phyloP scores from a whole-genome alignment of 2,113 vertebrate species.

The Tetraodon nigroviridis region DNA sequence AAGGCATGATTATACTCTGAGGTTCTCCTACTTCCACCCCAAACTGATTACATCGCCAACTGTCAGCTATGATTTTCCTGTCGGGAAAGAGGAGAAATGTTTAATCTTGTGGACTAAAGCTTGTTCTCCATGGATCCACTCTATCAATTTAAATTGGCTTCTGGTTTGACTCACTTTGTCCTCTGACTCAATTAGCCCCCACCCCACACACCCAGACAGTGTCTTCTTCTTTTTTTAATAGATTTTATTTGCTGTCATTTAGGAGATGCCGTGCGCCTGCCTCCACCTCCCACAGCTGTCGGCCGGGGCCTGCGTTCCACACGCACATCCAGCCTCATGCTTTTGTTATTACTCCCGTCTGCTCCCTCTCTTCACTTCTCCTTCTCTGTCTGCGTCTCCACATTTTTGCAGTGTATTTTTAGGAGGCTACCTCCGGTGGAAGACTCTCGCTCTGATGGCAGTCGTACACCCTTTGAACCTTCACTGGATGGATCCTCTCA shows the following conservation, averaged over 20 bases:
- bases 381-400: slow-evolving; percentile 1
- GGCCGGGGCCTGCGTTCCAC: not conserved
- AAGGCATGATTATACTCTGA: slow-evolving; percentile 28
- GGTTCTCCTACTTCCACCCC: not conserved
- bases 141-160: slow-evolving; percentile 51
- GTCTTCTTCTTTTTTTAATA: slow-evolving; percentile 6
- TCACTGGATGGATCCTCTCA: slow-evolving; percentile 18
- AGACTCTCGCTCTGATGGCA: slow-evolving; percentile 38
- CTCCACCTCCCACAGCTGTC: not conserved
- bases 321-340: slow-evolving; percentile 4
- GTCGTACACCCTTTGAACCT: slow-evolving; percentile 17
- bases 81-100: slow-evolving; percentile 20
- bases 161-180: slow-evolving; percentile 52
- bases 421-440: slow-evolving; percentile 51
- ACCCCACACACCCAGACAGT: slow-evolving; percentile 17
- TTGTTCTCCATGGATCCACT: slow-evolving; percentile 38
- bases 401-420: slow-evolving; percentile 62
- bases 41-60: slow-evolving; percentile 10
- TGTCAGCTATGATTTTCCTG: slow-evolving; percentile 16
- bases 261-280: not conserved
- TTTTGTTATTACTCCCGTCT: slow-evolving; percentile 39
- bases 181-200: slow-evolving; percentile 49
- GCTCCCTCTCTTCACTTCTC: slow-evolving; percentile 24
- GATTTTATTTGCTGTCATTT: slow-evolving; percentile 30
- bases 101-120: slow-evolving; percentile 51